These are phyloP conservation scores for Chunga burmeisteri DNA, from an alignment of 2,113 vertebrate species.

Conservation along the genomic window DNA sequence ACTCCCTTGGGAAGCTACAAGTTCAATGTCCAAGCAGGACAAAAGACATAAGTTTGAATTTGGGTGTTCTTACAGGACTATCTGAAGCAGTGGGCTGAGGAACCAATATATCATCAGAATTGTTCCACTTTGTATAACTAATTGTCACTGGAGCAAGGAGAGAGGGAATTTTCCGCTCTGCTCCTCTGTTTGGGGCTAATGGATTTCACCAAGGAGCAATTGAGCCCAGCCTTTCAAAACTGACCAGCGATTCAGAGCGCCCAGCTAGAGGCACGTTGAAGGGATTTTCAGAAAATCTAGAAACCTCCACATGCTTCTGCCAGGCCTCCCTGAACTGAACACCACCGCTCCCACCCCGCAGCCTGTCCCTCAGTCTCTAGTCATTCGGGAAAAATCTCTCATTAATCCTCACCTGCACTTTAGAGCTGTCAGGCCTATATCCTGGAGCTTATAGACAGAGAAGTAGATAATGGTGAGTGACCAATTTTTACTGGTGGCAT, in stretches of 20 bases:
- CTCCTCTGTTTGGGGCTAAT: neutral
- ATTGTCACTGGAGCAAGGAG: neutral
- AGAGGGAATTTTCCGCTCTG: conserved; percentile 2
- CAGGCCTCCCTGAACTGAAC: neutral
- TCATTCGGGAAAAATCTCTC: neutral
- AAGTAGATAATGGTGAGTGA: neutral
- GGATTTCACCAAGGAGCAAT: neutral
- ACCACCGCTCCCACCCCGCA: neutral
- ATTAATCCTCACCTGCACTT: neutral
- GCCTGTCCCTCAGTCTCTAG: neutral
- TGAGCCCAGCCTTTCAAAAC: neutral
- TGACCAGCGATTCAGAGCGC: neutral
- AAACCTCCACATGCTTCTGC: neutral
- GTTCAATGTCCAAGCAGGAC: neutral
- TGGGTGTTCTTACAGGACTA: neutral
- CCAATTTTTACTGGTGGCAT: neutral
- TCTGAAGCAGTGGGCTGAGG: neutral
- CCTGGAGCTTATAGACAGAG: neutral
- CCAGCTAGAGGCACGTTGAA: neutral
- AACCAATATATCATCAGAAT: neutral
- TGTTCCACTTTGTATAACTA: neutral
- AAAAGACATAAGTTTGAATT: neutral
- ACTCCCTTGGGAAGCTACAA: neutral
- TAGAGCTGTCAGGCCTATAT: neutral
- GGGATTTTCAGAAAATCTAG: neutral